A percentile compares a stretch with the other conserved stretches of the same genome.
Conservation (phyloP, 2,797 vertebrate genomes). For the Parotocinclus haroldoi region DNA sequence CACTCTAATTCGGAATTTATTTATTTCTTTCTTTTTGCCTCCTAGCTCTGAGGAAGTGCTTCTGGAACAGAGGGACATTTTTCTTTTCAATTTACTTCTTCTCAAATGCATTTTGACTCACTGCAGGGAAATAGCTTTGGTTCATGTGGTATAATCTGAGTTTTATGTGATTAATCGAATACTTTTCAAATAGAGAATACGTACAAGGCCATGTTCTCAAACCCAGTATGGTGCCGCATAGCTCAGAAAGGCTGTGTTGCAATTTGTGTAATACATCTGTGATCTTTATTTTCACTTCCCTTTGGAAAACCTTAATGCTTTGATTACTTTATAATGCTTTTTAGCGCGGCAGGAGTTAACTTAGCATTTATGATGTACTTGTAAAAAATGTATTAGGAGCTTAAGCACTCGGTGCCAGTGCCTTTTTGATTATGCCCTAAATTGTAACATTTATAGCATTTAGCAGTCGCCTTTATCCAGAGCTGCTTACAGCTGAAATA, state of each 20-base stretch:
- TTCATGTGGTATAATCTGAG: conserved; percentile 34
- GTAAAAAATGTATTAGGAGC: not conserved
- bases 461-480: no score
- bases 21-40: conserved; percentile 24
- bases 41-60: conserved; percentile 17
- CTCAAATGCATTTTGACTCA: conserved; percentile 33
- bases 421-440: no score
- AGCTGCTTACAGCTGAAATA: no score
- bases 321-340: not conserved
- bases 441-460: no score
- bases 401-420: no score
- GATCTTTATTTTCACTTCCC: conserved; percentile 6
- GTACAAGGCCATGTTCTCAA: no score
- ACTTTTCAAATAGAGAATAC: no score
- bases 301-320: not conserved
- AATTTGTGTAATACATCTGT: not conserved
- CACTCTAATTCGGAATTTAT: conserved; percentile 26
- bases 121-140: conserved; percentile 15
- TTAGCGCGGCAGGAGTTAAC: not conserved
- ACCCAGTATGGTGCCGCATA: conserved; percentile 3
- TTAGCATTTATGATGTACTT: not conserved
- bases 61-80: conserved; percentile 14
- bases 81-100: conserved; percentile 36
- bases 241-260: not conserved
- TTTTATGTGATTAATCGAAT: conserved; percentile 20